Conservation (phyloP, 1,140 invertebrate species). For the Prorops nasuta region DNA sequence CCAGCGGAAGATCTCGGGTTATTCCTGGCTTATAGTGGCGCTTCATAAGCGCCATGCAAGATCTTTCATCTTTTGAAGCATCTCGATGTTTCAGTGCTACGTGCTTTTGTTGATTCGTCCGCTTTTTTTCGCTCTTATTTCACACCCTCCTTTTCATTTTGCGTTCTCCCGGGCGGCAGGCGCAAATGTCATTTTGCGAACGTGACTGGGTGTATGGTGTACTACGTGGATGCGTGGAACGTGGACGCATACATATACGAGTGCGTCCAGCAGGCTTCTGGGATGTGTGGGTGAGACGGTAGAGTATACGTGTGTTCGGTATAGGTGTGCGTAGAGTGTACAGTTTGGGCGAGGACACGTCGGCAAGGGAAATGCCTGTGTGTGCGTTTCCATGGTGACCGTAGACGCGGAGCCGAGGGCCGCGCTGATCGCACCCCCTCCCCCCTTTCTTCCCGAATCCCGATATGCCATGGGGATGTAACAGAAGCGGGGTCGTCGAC, state of each 20-base stretch:
- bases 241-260: too few relatives aligned
- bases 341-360: conserved; percentile 13
- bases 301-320: too few relatives aligned
- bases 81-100: too few relatives aligned
- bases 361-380: conserved; percentile 25
- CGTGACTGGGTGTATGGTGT: conserved; percentile 17
- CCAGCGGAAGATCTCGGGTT: too few relatives aligned
- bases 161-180: conserved; percentile 19
- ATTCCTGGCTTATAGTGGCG: too few relatives aligned
- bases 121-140: conserved; percentile 20
- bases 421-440: conserved; percentile 19
- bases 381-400: conserved; percentile 38
- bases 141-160: background rate
- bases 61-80: too few relatives aligned
- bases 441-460: conserved; percentile 16
- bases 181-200: conserved; percentile 27
- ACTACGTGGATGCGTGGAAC: conserved; percentile 4
- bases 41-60: too few relatives aligned
- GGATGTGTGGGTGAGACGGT: too few relatives aligned
- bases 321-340: too few relatives aligned
- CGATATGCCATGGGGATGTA: conserved; percentile 20
- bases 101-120: too few relatives aligned
- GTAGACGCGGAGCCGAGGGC: conserved; percentile 27
- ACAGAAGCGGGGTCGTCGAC: conserved; percentile 21
- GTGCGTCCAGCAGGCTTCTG: too few relatives aligned